Conservation (phyloP, 1,140 invertebrate species). For the Formica exsecta region DNA sequence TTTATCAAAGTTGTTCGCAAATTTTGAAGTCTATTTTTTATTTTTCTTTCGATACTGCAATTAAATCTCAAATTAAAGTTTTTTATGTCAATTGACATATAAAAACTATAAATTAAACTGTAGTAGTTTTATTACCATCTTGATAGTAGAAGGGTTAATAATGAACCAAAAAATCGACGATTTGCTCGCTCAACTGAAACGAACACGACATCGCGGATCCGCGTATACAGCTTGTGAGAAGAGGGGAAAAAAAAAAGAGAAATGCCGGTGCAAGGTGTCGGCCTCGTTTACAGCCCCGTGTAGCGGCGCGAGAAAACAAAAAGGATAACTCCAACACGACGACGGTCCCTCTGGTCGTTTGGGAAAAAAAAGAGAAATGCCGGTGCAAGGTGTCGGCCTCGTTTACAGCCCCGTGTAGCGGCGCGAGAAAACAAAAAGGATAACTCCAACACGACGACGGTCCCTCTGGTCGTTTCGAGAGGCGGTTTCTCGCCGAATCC, state of each 20-base stretch:
- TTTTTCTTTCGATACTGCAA: background rate
- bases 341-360: constrained; percentile 40
- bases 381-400: constrained; percentile 52
- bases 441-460: constrained; percentile 22
- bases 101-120: background rate
- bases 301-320: constrained; percentile 28
- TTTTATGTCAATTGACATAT: background rate
- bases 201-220: background rate
- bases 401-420: constrained; percentile 41
- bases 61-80: constrained; percentile 10
- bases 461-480: constrained; percentile 48
- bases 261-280: constrained; percentile 47
- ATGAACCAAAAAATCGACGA: background rate
- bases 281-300: constrained; percentile 50
- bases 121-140: constrained; percentile 1
- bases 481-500: constrained; percentile 63
- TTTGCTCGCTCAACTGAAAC: constrained; percentile 18
- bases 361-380: constrained; percentile 1
- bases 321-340: constrained; percentile 32
- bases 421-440: constrained; percentile 44
- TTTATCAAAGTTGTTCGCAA: background rate
- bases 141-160: background rate
- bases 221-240: background rate
- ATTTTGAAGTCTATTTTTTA: background rate
- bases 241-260: background rate